Evolutionary conservation across 1,140 invertebrate species (phyloP).

Genomic region (Diachasmimorpha longicaudata): DNA sequence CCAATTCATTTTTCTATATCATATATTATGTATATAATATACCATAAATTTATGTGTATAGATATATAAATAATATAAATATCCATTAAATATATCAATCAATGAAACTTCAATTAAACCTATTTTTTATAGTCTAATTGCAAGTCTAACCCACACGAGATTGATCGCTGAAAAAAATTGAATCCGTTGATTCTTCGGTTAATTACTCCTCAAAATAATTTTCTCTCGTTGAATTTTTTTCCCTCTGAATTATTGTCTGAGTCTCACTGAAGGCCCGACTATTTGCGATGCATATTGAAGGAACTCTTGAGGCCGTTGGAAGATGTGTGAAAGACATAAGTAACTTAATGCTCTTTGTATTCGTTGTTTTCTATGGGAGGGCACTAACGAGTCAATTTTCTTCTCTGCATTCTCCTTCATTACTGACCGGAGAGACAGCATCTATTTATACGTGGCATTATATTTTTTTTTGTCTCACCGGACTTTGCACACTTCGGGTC

Average conservation of each 20-base stretch:
- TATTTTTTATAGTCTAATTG: no score
- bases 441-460: slow-evolving; percentile 14
- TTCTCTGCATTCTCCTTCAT: not conserved
- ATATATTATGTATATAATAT: no score
- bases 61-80: no score
- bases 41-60: no score
- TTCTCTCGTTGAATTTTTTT: no score
- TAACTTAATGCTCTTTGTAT: slow-evolving; percentile 5
- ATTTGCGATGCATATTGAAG: not conserved
- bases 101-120: no score
- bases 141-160: no score
- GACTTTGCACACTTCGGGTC: not conserved
- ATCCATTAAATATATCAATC: no score
- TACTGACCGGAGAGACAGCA: not conserved
- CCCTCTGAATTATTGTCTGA: not conserved
- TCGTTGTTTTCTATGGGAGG: not conserved
- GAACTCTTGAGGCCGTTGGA: not conserved
- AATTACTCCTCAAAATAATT: no score
- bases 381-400: slow-evolving; percentile 11
- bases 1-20: no score
- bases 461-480: not conserved
- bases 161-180: no score
- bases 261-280: not conserved
- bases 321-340: slow-evolving; percentile 1
- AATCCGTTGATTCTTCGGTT: no score